Base-by-base conservation (phyloP, 1,140 invertebrate species). In the Pantala flavescens region DNA sequence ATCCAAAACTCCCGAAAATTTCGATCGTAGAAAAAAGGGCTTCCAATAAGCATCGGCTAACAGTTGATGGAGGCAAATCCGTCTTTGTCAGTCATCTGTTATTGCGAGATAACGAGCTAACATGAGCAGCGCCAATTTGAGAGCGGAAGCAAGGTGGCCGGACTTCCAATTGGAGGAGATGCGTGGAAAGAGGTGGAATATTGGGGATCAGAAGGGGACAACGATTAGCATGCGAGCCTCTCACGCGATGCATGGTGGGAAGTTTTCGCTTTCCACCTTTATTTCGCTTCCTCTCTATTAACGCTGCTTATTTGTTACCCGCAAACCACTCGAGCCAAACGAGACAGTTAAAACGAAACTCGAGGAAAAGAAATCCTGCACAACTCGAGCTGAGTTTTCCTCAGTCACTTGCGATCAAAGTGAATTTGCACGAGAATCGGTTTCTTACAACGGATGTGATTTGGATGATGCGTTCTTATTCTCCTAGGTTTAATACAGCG, bases 81-180 rank as follows among this genome's bases (percentile, higher is more conserved):
- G 75, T 76, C 76, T 75, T 75, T 42, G 76, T 55, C 71, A 42
- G 76, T 77, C 76, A 76, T 73, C 75, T 76, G 74, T 74, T 76
- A 77, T 76, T 77, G 74, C 75, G 75, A 74, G 74, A 75, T 74
- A 75, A 73, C 63, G 71, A 76, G 71, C n/a, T 63, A 73, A 76
- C 63, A 75, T 75, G 76, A 75, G 72, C 76, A 71, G 76, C 74
- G 72, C 74, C 72, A 75, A 76, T 76, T 76, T 75, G 74, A 75
- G 74, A 72, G 71, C 76, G 76, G 76, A 76, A 76, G 74, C 76
- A 42, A 23, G 19, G 71, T 71, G 24, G 74, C n/a, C 49, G n/a
- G n/a, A 21, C n/a, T 63, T 63, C 49, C 49, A 63, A 63, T 63
- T 19, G 49, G 12, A 14, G 49, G 49, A 63, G 49, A 43, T 24